These are phyloP conservation scores for Lethrus apterus DNA, from an alignment of 1,140 invertebrate genomes.

Conservation along the genomic window DNA sequence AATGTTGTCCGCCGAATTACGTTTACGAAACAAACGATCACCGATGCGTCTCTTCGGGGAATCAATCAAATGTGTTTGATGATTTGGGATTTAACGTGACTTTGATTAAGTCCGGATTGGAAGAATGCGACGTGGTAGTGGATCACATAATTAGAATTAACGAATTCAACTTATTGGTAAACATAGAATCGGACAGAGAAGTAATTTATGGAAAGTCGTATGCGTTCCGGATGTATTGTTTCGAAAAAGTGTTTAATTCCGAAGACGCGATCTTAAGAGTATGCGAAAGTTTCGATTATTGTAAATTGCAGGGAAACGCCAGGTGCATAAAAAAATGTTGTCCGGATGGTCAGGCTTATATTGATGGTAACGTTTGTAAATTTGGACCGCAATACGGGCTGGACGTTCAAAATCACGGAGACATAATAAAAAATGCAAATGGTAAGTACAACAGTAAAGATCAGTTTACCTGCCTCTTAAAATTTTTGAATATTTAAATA, in stretches of 20 bases:
- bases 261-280: background rate
- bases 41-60: background rate
- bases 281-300: background rate
- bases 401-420: too few species aligned
- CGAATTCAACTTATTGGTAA: too few species aligned
- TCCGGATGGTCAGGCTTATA: background rate
- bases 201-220: background rate
- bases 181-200: background rate
- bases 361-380: too few species aligned
- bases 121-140: conserved; percentile 3
- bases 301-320: background rate
- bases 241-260: background rate
- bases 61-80: background rate
- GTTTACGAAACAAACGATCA: background rate
- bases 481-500: too few species aligned
- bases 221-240: conserved; percentile 1
- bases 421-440: too few species aligned
- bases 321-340: conserved; percentile 9
- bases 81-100: conserved; percentile 7
- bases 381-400: too few species aligned
- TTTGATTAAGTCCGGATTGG: background rate
- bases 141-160: background rate
- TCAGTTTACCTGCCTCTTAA: too few species aligned
- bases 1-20: conserved; percentile 7
- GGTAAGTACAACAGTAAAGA: too few species aligned